Evolutionary conservation across 2,888 invertebrate genomes (phyloP), one percentile per base, ranked within the genome.

Genomic region (Drosophila niveifrons): DNA sequence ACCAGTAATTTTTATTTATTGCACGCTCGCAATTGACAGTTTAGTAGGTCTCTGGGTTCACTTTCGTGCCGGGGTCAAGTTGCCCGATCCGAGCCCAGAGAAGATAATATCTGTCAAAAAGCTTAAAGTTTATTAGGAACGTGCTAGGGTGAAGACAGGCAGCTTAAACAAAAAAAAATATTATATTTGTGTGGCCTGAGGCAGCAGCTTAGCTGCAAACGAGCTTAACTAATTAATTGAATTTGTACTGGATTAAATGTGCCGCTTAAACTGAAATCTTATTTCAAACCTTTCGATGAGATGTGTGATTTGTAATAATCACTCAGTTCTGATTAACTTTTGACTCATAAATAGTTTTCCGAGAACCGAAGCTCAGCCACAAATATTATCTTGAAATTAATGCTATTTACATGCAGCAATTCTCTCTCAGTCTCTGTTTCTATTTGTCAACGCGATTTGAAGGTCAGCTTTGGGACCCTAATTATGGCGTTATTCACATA

Each of bases 1-100:
- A 63, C 63, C 66, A 80, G 84, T 75, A 87, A 87, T 78, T 82
- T 87, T 78, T 82, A 82, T 82, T 82, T 82, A 82, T 82, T 76
- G 73, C 84, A 50, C 75, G 64, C 68, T 70, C 71, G 50, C 81
- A 80, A 86, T 83, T 86, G 82, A 71, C 84, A 78, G 87, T 68
- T 75, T 80, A 72, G 80, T 75, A 43, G 75, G 47, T 51, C 59
- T 62, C 47, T 73, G 23, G 47, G 53, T 56, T 67, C 50, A 41
- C 44, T 66, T 29, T 64, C 29, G 58, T 65, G 43, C n/a, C 29
- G 36, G 59, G 75, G 58, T 75, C 67, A 58, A 58, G 50, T 62
- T 70, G 39, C 53, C 51, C 23, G 23, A 23, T 1, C 23, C 23
- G 23, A 23, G 23, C 23, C 23, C 23, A 23, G 23, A 23, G 23